Evolutionary conservation across 2,888 invertebrate species (phyloP).

Genomic region (Phengaris alcon): DNA sequence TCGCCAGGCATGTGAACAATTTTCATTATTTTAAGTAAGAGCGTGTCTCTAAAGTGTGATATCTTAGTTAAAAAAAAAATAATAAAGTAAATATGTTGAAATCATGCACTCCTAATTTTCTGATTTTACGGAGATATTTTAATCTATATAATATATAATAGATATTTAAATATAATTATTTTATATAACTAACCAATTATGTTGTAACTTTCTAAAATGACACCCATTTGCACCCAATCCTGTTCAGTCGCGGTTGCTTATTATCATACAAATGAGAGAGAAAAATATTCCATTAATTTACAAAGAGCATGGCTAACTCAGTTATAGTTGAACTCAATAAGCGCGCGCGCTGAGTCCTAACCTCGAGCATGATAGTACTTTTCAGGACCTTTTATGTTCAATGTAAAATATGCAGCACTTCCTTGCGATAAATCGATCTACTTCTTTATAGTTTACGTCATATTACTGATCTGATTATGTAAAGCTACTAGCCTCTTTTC

Average conservation of each 20-base stretch:
- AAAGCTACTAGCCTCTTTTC: neutral
- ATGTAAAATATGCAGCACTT: neutral
- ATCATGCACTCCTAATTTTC: neutral
- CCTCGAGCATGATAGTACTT: conserved; percentile 65
- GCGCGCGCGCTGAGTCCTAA: conserved; percentile 58
- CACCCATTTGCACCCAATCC: neutral
- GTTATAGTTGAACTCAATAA: conserved; percentile 79
- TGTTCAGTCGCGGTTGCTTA: conserved; percentile 61
- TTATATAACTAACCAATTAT: conserved; percentile 44
- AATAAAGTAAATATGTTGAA: neutral
- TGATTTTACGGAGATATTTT: neutral
- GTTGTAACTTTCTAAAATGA: neutral
- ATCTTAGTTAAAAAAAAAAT: too few species aligned
- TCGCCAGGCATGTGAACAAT: too few species aligned
- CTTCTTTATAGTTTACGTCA: neutral
- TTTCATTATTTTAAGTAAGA: too few species aligned
- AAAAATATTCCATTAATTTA: conserved; percentile 75
- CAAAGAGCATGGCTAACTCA: conserved; percentile 76
- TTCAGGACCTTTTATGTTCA: conserved; percentile 39
- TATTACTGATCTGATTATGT: neutral
- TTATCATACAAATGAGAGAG: conserved; percentile 78
- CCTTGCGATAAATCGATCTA: too few species aligned
- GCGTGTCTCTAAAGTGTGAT: too few species aligned
- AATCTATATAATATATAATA: conserved; percentile 32
- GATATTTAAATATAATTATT: conserved; percentile 69